phyloP scores from a whole-genome alignment of 2,797 vertebrate species.

The Threskiornis aethiopicus region DNA sequence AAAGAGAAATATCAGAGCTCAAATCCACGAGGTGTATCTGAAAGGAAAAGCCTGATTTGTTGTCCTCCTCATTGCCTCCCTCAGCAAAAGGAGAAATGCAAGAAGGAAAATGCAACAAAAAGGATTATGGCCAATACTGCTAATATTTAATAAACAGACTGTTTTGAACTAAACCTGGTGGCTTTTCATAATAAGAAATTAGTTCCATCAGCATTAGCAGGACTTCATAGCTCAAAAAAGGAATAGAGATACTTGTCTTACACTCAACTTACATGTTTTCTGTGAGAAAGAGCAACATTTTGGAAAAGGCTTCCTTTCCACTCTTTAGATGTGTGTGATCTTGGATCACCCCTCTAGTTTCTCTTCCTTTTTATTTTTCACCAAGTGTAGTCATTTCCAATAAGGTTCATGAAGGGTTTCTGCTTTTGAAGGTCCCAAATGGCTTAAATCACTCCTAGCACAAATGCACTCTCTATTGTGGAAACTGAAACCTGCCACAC shows the following conservation, averaged over 20 bases:
- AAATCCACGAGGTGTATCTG: constrained; percentile 19
- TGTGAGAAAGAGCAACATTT: constrained; percentile 28
- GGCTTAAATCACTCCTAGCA: constrained; percentile 65
- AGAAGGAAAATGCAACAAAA: not conserved
- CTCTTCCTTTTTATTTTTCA: constrained; percentile 38
- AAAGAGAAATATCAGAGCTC: constrained; percentile 4
- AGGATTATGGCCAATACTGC: not conserved
- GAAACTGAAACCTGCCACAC: constrained; percentile 71
- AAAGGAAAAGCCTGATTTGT: not conserved
- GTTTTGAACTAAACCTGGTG: not conserved
- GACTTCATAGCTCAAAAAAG: not conserved
- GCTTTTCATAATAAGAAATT: not conserved
- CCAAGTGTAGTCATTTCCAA: constrained; percentile 61
- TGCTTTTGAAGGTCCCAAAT: constrained; percentile 71
- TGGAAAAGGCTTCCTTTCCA: constrained; percentile 20
- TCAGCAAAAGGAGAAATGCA: not conserved
- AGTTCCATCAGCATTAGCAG: not conserved
- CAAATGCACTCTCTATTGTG: constrained; percentile 69
- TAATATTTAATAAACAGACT: not conserved
- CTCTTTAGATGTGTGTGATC: constrained; percentile 43
- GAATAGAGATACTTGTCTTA: not conserved
- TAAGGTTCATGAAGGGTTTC: constrained; percentile 59
- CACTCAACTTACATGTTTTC: not conserved
- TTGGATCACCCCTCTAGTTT: constrained; percentile 45
- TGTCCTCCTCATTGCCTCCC: not conserved